Conservation (phyloP, 2,797 vertebrate species). For the Mormyrops attenuatus region DNA sequence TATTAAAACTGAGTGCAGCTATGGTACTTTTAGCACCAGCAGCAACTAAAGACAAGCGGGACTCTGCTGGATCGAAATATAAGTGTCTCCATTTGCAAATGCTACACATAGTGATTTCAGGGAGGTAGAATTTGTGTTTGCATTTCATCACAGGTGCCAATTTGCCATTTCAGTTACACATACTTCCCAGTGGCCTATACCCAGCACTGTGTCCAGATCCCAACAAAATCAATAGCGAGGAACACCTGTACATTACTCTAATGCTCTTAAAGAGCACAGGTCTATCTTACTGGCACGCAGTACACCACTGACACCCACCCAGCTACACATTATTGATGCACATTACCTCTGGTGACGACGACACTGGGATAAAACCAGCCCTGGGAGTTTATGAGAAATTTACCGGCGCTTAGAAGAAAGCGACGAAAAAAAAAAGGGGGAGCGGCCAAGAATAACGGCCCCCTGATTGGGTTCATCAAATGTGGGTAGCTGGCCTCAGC, state of each 20-base stretch:
- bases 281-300: constrained; percentile 56
- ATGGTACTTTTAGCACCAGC: background rate
- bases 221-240: constrained; percentile 55
- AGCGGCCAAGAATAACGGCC: background rate
- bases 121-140: constrained; percentile 18
- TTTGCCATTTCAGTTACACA: constrained; percentile 33
- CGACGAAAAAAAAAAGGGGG: constrained; percentile 23
- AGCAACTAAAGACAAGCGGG: background rate
- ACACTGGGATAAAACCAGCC: constrained; percentile 53
- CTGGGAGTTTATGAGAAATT: constrained; percentile 63
- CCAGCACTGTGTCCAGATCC: constrained; percentile 39
- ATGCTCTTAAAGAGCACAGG: constrained; percentile 47
- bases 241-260: constrained; percentile 51
- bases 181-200: constrained; percentile 22
- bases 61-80: background rate
- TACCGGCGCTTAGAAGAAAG: constrained; percentile 39
- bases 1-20: background rate
- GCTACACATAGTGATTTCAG: constrained; percentile 4
- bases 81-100: background rate
- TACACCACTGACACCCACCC: constrained; percentile 41
- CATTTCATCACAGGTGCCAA: background rate
- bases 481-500: constrained; percentile 29
- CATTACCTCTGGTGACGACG: constrained; percentile 64
- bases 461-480: constrained; percentile 19
- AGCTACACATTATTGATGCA: constrained; percentile 58